Evolutionary conservation across 2,797 vertebrate genomes (phyloP).

Genomic region (Megaceryle alcyon): DNA sequence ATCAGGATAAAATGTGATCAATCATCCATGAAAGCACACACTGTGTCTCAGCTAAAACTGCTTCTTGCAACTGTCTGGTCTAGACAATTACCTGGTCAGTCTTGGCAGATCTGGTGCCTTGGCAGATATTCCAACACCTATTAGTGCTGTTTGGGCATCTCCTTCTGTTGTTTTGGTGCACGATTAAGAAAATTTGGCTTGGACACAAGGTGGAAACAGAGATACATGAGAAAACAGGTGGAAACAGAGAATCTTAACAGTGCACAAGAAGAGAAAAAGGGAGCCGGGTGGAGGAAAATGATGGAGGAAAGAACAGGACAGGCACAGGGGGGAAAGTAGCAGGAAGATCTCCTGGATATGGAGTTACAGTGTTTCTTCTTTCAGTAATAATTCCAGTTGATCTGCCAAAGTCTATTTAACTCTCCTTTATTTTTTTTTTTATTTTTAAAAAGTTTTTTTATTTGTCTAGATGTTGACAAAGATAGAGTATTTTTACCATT

Average conservation of each 20-base stretch:
- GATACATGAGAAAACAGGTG: background rate
- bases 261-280: background rate
- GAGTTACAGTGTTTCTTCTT: rapidly evolving
- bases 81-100: background rate
- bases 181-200: background rate
- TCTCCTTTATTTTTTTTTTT: background rate
- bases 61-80: background rate
- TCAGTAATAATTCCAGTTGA: background rate
- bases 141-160: background rate
- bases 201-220: background rate
- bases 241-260: background rate
- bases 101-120: background rate
- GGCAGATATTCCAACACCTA: background rate
- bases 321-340: background rate
- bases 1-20: background rate
- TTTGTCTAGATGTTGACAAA: background rate
- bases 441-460: background rate
- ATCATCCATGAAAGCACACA: background rate
- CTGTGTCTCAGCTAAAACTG: background rate
- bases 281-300: background rate
- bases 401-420: background rate
- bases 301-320: rapidly evolving
- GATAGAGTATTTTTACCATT: background rate
- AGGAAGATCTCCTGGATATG: background rate
- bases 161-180: background rate